These are phyloP conservation scores for Sebastes oblongus DNA, from an alignment of 2,797 vertebrate species.

Conservation along the genomic window DNA sequence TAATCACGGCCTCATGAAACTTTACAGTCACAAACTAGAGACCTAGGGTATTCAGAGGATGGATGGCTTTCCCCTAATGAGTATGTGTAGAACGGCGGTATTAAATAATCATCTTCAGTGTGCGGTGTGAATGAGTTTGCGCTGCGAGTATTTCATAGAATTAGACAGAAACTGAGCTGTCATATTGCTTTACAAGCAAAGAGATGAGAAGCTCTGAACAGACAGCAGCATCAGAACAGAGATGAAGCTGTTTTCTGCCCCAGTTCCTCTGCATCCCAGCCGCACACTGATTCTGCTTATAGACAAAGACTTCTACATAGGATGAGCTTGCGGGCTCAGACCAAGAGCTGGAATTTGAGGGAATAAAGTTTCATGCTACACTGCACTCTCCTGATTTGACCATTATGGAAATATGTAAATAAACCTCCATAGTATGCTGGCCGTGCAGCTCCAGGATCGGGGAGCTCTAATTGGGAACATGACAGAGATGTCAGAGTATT, in stretches of 20 bases:
- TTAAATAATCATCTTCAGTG: constrained; percentile 51
- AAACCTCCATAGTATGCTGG: constrained; percentile 22
- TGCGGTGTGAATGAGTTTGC: constrained; percentile 6
- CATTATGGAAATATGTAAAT: constrained; percentile 76
- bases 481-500: constrained; percentile 29
- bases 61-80: constrained; percentile 41
- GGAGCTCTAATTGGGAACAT: constrained; percentile 50
- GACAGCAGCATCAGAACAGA: constrained; percentile 54
- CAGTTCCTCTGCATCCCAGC: constrained; percentile 56
- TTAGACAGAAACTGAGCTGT: constrained; percentile 45
- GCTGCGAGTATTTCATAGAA: constrained; percentile 28
- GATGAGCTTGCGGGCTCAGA: constrained; percentile 53
- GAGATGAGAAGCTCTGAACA: constrained; percentile 34
- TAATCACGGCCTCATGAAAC: no score
- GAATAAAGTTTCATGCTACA: constrained; percentile 61
- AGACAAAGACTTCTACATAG: constrained; percentile 71
- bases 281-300: constrained; percentile 46
- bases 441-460: constrained; percentile 12
- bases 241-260: constrained; percentile 63
- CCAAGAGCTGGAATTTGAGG: constrained; percentile 50
- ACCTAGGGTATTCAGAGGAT: no score
- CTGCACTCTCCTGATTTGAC: constrained; percentile 62
- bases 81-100: constrained; percentile 33
- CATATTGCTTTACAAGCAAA: constrained; percentile 47
- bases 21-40: no score